Conservation (phyloP, 2,113 vertebrate species). For the Gadus macrocephalus region DNA sequence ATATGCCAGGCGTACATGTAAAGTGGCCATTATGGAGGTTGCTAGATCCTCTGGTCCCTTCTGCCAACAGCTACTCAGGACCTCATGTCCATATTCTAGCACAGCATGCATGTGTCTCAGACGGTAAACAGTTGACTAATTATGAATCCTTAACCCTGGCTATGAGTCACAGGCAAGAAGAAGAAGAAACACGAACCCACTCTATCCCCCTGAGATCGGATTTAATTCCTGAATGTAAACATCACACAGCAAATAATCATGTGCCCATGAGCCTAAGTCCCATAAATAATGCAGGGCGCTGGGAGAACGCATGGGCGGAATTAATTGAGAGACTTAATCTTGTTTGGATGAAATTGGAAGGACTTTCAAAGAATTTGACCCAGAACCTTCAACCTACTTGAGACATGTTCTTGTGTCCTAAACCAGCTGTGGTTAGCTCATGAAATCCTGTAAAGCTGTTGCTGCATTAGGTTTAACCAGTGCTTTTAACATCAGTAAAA, state of each 20-base stretch:
- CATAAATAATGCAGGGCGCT: slow-evolving; percentile 66
- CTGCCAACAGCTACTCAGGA: too few relatives aligned
- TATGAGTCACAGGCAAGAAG: slow-evolving; percentile 29
- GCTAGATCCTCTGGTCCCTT: too few relatives aligned
- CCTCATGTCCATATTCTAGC: too few relatives aligned
- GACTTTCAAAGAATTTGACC: slow-evolving; percentile 39
- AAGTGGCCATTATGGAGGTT: too few relatives aligned
- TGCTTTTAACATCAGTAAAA: too few relatives aligned
- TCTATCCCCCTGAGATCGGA: slow-evolving; percentile 55
- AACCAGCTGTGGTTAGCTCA: background rate
- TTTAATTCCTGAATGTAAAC: slow-evolving; percentile 64
- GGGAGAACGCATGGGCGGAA: slow-evolving; percentile 46
- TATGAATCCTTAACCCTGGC: slow-evolving; percentile 29
- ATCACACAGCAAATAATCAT: slow-evolving; percentile 59
- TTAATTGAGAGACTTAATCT: slow-evolving; percentile 58
- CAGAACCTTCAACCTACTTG: too few relatives aligned
- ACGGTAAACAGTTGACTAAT: slow-evolving; percentile 32
- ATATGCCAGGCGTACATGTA: too few relatives aligned
- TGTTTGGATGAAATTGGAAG: slow-evolving; percentile 27
- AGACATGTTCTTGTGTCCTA: slow-evolving; percentile 14
- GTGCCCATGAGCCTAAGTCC: slow-evolving; percentile 28
- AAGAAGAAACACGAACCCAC: slow-evolving; percentile 29
- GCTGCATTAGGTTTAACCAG: too few relatives aligned
- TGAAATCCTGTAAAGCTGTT: too few relatives aligned
- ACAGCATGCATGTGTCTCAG: too few relatives aligned